Base-by-base conservation (phyloP, 2,888 invertebrate genomes). In the Drosophila trichaetosa region DNA sequence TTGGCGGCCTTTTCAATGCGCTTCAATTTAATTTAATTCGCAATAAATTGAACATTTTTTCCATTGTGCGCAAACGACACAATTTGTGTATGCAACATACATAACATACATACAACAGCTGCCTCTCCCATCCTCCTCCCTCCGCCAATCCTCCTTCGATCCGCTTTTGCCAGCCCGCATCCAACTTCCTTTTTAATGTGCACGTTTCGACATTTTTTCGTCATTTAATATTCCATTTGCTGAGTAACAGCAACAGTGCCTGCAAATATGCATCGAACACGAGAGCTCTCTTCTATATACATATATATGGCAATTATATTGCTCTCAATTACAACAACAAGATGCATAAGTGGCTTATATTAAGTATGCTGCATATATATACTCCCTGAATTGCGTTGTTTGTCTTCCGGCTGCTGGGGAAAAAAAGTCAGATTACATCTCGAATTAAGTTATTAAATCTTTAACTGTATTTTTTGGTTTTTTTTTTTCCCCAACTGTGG, bases 21-120 rank as follows among this genome's bases (percentile, higher is more conserved):
- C 87, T 90, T 89, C 87, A 87, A 87, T 87, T 87, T 78, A 87
- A 87, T 90, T 87, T 76, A 90, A 90, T 90, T 87, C 90, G 84
- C 87, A 83, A 86, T 90, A 83, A 87, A 90, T 90, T 90, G 83
- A 81, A 88, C 58, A 34, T 63, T 66, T 68, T 38, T 38, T 73
- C 69, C 81, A 83, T 53, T 54, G 67, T 68, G 52, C 69, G 38
- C 36, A 38, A 46, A 38, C 79, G 76, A 74, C 75, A 78, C 71
- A 71, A 66, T 58, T 71, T 57, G 57, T 57, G 57, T 57, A 57
- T 57, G 31, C 57, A 57, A 42, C 57, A 57, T 18, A 18, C 51
- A 57, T 7, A n/a, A 16, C 5, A 49, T 16, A 18, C 29, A 51
- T 29, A 3, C 10, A 31, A 16, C 40, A 27, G 7, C 38, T 38